Evolutionary conservation across 2,113 vertebrate genomes (phyloP), one percentile per base, ranked within the genome.

Genomic region (Nesoenas mayeri): DNA sequence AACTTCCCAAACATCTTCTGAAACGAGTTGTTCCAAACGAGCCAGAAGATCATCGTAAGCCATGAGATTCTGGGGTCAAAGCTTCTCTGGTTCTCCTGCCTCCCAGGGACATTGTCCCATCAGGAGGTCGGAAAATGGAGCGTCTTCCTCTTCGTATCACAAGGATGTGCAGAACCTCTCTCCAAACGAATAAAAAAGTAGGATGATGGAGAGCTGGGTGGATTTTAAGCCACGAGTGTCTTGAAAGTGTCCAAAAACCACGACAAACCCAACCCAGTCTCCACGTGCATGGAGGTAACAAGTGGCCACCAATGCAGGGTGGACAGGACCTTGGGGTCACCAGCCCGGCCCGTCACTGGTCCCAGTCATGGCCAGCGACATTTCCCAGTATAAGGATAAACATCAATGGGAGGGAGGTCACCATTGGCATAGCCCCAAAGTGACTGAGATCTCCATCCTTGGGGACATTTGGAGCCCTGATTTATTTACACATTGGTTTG

Each of bases 331-430:
- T 50, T 4, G 8, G 50, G 50, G 56, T 38, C 42, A 51, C 51
- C 51, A 34, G 79, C 20, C 38, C 44, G 53, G n/a, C 34, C 34
- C 57, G 25, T 20, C 56, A 12, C 57, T 21, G 21, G 54, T 51
- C 61, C 62, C 56, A 60, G 18, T 4, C 57, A n/a, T 0, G 3
- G 28, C 32, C 57, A 34, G 7, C 1, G 1, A 9, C 4, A 71
- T 15, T 34, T 31, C 72, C 79, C 40, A 65, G 15, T 1, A 17
- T 1, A 28, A 61, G 72, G 66, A 42, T 56, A 53, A 84, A 54
- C 26, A 31, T 51, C 56, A 36, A 1, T 2, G 7, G 15, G 44
- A 65, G 6, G 44, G 38, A 60, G 47, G 47, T 28, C 40, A 42
- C 5, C 19, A 12, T 17, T 31, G 42, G 26, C 38, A 20, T 28